Evolutionary conservation across 2,797 vertebrate species (phyloP).

Genomic region (Bradypus variegatus): DNA sequence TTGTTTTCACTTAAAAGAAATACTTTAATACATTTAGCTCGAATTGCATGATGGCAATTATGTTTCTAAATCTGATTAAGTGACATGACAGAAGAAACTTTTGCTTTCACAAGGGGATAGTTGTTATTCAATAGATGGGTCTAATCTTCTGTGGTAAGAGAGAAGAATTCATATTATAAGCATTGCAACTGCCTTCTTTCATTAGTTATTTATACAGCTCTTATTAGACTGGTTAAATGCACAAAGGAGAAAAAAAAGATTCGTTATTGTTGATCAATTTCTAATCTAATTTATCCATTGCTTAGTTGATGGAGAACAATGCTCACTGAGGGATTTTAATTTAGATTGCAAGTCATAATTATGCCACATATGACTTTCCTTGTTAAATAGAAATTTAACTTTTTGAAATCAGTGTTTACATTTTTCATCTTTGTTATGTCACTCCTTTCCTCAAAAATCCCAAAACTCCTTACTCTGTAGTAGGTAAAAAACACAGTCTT

Average conservation of each 20-base stretch:
- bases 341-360: not conserved
- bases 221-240: conserved; percentile 44
- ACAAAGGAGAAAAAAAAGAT: not conserved
- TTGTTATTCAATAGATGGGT: conserved; percentile 46
- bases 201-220: conserved; percentile 53
- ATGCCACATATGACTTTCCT: not conserved
- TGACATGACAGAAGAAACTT: conserved; percentile 41
- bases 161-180: conserved; percentile 31
- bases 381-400: not conserved
- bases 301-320: conserved; percentile 24
- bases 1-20: conserved; percentile 43
- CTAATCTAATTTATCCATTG: conserved; percentile 44
- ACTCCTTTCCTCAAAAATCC: not conserved
- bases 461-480: not conserved
- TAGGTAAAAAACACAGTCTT: not conserved
- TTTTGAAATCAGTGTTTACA: not conserved
- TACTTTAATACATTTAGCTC: conserved; percentile 45
- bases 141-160: conserved; percentile 41
- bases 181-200: conserved; percentile 40
- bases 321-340: not conserved
- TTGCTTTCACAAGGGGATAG: conserved; percentile 38
- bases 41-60: conserved; percentile 36
- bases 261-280: conserved; percentile 49
- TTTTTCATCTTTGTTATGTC: not conserved
- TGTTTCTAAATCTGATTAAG: conserved; percentile 57